These are phyloP conservation scores for Temnothorax rugatulus DNA, from an alignment of 2,888 invertebrate genomes.

Conservation along the genomic window DNA sequence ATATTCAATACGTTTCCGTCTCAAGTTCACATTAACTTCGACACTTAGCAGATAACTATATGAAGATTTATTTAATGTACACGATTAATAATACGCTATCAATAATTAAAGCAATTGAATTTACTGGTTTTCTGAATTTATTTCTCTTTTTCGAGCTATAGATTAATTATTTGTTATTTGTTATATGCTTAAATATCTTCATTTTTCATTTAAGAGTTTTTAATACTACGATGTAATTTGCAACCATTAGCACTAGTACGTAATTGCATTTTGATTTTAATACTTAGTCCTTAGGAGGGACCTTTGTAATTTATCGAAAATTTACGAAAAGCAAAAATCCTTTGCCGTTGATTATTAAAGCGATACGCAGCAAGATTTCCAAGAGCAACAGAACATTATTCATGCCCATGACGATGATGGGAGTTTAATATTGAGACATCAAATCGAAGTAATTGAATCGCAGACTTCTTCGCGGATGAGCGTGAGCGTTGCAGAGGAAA, in stretches of 20 bases:
- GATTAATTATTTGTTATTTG: not conserved
- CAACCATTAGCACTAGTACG: not conserved
- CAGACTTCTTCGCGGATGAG: constrained; percentile 65
- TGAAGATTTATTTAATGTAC: not conserved
- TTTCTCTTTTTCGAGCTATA: constrained; percentile 2
- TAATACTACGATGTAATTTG: not conserved
- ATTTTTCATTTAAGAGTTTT: not conserved
- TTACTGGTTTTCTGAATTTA: not conserved
- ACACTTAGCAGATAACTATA: not conserved
- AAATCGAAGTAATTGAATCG: constrained; percentile 74
- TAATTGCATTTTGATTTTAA: not conserved
- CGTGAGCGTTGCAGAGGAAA: constrained; percentile 77
- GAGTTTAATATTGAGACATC: constrained; percentile 73
- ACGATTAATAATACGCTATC: not conserved
- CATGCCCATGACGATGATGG: not conserved
- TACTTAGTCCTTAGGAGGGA: not conserved
- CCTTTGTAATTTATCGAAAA: constrained; percentile 56
- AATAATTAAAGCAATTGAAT: constrained; percentile 16
- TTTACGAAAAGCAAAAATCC: constrained; percentile 67
- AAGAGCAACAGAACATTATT: constrained; percentile 61
- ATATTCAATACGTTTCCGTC: not conserved
- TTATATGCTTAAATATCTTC: not conserved
- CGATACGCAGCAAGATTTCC: constrained; percentile 69
- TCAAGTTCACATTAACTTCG: not conserved
- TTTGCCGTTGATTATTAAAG: constrained; percentile 59